A percentile compares a stretch with the other conserved stretches of the same genome.
phyloP scores from a whole-genome alignment of 2,888 invertebrate species.

The Aethes cnicana region DNA sequence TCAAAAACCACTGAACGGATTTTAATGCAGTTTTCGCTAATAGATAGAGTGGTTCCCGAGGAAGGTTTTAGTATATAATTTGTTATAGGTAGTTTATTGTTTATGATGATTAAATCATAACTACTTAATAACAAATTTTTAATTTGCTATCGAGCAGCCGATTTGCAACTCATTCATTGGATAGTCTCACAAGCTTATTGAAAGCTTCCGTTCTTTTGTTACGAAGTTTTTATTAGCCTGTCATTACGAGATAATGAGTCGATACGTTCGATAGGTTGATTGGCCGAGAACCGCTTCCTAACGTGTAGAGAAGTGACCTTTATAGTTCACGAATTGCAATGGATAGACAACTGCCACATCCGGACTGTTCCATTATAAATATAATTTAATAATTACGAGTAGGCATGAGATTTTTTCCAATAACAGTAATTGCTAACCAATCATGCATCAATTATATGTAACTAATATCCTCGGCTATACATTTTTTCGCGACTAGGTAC shows the following conservation, averaged over 20 bases:
- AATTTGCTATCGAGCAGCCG: neutral
- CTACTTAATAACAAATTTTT: no score
- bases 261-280: slow-evolving; percentile 67
- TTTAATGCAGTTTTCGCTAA: no score
- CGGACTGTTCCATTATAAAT: slow-evolving; percentile 3
- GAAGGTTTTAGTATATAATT: no score
- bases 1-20: no score
- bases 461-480: no score
- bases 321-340: slow-evolving; percentile 30
- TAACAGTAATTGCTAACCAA: neutral
- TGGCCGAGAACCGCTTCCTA: slow-evolving; percentile 75
- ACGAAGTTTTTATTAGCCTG: slow-evolving; percentile 44
- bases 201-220: slow-evolving; percentile 54
- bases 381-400: neutral
- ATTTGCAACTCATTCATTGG: neutral
- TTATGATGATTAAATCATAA: no score
- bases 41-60: no score
- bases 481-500: no score
- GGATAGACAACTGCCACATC: slow-evolving; percentile 6
- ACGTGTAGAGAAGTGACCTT: slow-evolving; percentile 58
- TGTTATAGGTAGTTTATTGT: no score
- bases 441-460: no score
- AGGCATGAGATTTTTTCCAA: neutral
- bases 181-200: neutral
- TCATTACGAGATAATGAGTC: slow-evolving; percentile 53